Percentiles rank a stretch among this genome's conserved stretches.
Evolutionary conservation across 2,797 vertebrate species (phyloP).

Genomic region (Phrynocephalus guinanensis): DNA sequence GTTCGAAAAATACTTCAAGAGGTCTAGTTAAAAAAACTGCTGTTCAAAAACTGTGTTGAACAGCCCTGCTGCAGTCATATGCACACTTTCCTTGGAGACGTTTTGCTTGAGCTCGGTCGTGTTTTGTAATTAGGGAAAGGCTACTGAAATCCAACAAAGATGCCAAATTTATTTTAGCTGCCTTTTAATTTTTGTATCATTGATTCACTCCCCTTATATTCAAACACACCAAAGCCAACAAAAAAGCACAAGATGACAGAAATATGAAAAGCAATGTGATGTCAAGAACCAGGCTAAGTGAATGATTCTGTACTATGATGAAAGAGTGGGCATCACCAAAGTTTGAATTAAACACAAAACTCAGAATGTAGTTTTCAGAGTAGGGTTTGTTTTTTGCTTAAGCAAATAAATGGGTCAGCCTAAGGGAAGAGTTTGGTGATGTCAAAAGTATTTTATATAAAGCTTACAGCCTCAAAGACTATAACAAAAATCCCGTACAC

Average conservation of each 20-base stretch:
- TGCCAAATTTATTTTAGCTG: not conserved
- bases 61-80: not conserved
- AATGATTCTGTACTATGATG: conserved; percentile 81
- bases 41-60: not conserved
- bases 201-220: conserved; percentile 81
- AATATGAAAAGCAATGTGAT: conserved; percentile 80
- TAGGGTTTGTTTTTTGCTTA: conserved; percentile 56
- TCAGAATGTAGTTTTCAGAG: conserved; percentile 62
- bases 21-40: not conserved
- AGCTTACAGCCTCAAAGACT: conserved; percentile 72
- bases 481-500: conserved; percentile 74
- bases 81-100: not conserved
- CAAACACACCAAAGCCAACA: conserved; percentile 78
- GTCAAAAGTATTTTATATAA: conserved; percentile 71
- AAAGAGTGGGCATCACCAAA: conserved; percentile 94
- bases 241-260: conserved; percentile 85
- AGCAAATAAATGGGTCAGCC: conserved; percentile 65
- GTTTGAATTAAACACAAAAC: conserved; percentile 76
- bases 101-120: not conserved
- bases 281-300: conserved; percentile 82
- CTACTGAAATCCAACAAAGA: not conserved
- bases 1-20: not conserved
- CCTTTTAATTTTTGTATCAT: conserved; percentile 76
- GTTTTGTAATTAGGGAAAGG: not conserved
- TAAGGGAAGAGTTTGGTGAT: conserved; percentile 76